Conservation (phyloP, 2,113 vertebrate genomes). For the Melanerpes formicivorus region DNA sequence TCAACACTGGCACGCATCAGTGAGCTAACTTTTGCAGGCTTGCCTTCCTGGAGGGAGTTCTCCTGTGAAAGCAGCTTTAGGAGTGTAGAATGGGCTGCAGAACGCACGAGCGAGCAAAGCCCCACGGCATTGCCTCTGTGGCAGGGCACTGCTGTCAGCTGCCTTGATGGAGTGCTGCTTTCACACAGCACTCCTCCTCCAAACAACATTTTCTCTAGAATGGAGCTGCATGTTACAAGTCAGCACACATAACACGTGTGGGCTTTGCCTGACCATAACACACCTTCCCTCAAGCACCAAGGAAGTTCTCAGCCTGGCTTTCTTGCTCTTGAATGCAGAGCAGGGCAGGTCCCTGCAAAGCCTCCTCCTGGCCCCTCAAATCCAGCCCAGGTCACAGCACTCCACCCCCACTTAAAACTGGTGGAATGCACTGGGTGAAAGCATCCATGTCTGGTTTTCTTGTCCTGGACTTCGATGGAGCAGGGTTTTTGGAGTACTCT, state of each 20-base stretch:
- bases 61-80: neutral
- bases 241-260: neutral
- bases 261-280: neutral
- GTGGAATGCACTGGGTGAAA: neutral
- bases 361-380: too few relatives aligned
- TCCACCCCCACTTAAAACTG: rapidly evolving
- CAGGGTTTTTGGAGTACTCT: neutral
- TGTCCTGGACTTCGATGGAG: rapidly evolving
- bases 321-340: neutral
- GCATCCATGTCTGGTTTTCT: rapidly evolving
- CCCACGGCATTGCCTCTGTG: neutral
- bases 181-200: neutral
- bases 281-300: rapidly evolving
- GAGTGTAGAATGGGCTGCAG: neutral
- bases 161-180: neutral
- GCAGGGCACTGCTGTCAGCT: neutral
- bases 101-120: neutral
- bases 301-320: neutral
- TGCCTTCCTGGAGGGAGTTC: neutral
- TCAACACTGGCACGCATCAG: rapidly evolving
- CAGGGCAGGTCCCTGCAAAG: neutral
- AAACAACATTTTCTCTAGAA: neutral
- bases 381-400: neutral
- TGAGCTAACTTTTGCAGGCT: neutral
- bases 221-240: neutral